Conservation (phyloP, 2,797 vertebrate species). For the Menidia menidia region DNA sequence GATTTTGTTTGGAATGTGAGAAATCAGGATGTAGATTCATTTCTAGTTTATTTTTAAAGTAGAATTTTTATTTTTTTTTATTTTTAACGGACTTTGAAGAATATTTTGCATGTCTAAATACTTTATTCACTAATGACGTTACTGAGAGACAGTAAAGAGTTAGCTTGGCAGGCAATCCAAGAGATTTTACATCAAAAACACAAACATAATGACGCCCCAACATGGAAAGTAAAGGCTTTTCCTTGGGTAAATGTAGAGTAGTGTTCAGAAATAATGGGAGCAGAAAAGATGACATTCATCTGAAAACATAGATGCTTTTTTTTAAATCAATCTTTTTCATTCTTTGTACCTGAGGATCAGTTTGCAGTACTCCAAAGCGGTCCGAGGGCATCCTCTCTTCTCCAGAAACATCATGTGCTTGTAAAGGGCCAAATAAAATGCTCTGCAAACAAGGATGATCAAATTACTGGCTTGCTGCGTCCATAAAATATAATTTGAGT, state of each 20-base stretch:
- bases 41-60: too few species aligned
- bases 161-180: too few species aligned
- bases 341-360: slow-evolving; percentile 90
- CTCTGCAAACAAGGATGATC: slow-evolving; percentile 78
- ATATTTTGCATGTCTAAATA: too few species aligned
- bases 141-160: too few species aligned
- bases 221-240: not conserved
- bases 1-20: too few species aligned
- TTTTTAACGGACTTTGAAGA: too few species aligned
- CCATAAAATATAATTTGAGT: slow-evolving; percentile 6
- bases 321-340: not conserved
- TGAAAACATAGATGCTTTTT: not conserved
- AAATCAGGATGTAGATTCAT: too few species aligned
- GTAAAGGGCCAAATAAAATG: slow-evolving; percentile 94
- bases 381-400: slow-evolving; percentile 95
- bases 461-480: slow-evolving; percentile 15
- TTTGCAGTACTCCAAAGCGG: slow-evolving; percentile 96
- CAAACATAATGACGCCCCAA: not conserved
- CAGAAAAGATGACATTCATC: not conserved
- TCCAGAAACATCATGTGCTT: slow-evolving; percentile 97
- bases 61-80: too few species aligned
- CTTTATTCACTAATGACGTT: too few species aligned
- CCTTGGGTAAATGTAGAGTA: not conserved
- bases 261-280: not conserved
- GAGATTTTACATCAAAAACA: not conserved